Evolutionary conservation across 2,113 vertebrate species (phyloP).

Genomic region (Tringa solitaria): DNA sequence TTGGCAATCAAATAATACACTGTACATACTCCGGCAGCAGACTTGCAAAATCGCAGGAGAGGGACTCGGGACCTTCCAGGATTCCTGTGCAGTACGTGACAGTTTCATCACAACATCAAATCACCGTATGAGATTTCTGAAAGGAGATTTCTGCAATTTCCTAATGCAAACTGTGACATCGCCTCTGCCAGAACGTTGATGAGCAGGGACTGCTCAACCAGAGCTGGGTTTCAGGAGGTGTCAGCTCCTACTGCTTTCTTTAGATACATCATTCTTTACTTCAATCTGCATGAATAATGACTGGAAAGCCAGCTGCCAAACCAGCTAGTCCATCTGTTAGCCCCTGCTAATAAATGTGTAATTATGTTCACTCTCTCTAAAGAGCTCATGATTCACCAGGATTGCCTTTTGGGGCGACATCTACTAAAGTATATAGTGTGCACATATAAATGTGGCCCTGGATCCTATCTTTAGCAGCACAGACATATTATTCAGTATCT

Average conservation of each 20-base stretch:
- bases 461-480: neutral
- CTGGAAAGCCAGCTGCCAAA: conserved; percentile 59
- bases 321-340: conserved; percentile 52
- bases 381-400: conserved; percentile 19
- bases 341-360: neutral
- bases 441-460: neutral
- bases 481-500: neutral
- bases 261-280: conserved; percentile 12
- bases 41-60: neutral
- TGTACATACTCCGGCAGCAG: neutral
- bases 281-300: conserved; percentile 33
- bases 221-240: conserved; percentile 3
- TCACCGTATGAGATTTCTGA: neutral
- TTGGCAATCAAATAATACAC: neutral
- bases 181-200: neutral
- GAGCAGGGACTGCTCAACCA: neutral
- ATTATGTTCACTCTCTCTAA: conserved; percentile 34
- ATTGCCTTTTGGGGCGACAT: neutral
- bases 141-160: neutral
- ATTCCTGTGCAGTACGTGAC: neutral
- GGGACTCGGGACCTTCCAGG: neutral
- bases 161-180: neutral
- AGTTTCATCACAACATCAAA: neutral
- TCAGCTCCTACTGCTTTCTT: conserved; percentile 49
- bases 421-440: neutral